Percentiles rank a stretch among this genome's conserved stretches.
phyloP scores from a whole-genome alignment of 2,113 vertebrate species.

The Propithecus coquereli region DNA sequence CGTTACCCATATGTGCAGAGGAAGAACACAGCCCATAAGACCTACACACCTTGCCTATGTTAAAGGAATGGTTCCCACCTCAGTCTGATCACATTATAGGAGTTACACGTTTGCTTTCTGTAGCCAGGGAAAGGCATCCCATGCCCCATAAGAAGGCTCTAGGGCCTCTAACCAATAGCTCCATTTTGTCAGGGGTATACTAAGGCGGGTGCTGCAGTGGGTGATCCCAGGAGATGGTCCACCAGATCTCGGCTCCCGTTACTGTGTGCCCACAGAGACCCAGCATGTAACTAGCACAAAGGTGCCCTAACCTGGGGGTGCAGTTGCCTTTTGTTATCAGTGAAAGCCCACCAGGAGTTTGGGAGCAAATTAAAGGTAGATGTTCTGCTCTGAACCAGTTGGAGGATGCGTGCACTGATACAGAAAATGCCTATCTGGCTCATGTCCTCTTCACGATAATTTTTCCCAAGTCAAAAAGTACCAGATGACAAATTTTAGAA shows the following conservation, averaged over 20 bases:
- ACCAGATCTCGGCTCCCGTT: accelerated
- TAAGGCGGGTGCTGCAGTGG: neutral
- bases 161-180: neutral
- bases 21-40: slow-evolving; percentile 27
- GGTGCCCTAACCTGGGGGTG: accelerated
- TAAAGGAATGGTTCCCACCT: slow-evolving; percentile 70
- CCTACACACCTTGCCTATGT: slow-evolving; percentile 66
- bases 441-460: neutral
- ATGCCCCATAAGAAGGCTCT: neutral
- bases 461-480: neutral
- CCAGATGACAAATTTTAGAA: neutral
- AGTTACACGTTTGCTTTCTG: slow-evolving; percentile 43
- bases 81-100: neutral
- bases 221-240: neutral
- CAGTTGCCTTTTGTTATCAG: neutral
- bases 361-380: neutral
- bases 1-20: slow-evolving; percentile 68
- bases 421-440: neutral
- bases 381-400: neutral
- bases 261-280: accelerated
- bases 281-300: accelerated
- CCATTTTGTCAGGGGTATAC: slow-evolving; percentile 19
- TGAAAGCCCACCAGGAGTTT: accelerated
- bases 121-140: slow-evolving; percentile 47
- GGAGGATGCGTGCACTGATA: accelerated